Conservation (phyloP, 2,113 vertebrate species). For the Penelope pileata region DNA sequence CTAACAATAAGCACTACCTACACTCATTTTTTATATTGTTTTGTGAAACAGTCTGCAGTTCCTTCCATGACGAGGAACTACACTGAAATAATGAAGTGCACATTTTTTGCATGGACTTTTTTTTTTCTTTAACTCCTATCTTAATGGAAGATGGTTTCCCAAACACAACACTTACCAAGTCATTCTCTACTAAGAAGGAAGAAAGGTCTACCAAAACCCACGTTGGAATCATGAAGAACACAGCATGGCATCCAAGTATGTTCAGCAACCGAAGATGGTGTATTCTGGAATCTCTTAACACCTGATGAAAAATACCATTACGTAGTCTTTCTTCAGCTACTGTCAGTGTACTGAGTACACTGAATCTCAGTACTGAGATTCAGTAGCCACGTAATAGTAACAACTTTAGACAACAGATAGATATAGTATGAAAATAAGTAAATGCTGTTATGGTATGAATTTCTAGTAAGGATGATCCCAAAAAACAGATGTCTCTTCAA, state of each 20-base stretch:
- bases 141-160: fast-evolving
- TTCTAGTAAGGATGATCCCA: not conserved
- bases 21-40: fast-evolving
- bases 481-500: not conserved
- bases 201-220: constrained; percentile 97
- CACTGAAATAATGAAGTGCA: not conserved
- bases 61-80: not conserved
- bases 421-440: not conserved
- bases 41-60: not conserved
- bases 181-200: constrained; percentile 90
- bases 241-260: constrained; percentile 92
- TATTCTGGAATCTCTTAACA: constrained; percentile 89
- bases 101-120: fast-evolving
- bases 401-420: not conserved
- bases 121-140: fast-evolving
- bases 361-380: too few species aligned
- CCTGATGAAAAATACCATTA: constrained; percentile 71
- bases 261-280: constrained; percentile 94
- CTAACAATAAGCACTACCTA: fast-evolving
- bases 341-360: too few species aligned
- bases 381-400: not conserved
- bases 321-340: not conserved
- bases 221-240: constrained; percentile 97
- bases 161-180: constrained; percentile 83
- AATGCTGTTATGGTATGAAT: fast-evolving